Conservation (phyloP, 1,140 invertebrate genomes). For the Arion vulgaris region DNA sequence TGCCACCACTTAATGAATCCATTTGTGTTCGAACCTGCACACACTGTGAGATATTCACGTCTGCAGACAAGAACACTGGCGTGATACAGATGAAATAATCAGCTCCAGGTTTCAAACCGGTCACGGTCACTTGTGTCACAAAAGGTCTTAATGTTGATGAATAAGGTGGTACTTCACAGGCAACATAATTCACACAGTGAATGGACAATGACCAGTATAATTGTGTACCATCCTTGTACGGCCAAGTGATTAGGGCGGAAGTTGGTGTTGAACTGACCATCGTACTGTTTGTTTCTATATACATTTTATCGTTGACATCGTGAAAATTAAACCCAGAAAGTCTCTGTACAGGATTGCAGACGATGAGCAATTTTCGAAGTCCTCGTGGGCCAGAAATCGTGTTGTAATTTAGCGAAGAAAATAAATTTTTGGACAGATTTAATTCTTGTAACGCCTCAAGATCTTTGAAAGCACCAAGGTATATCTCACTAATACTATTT, state of each 20-base stretch:
- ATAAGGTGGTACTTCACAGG: conserved; percentile 23
- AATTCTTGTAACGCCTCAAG: conserved; percentile 1
- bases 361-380: conserved; percentile 17
- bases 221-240: conserved; percentile 45
- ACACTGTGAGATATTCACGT: conserved; percentile 48
- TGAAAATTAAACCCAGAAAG: conserved; percentile 44
- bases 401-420: background rate
- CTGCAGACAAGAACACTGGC: conserved; percentile 43
- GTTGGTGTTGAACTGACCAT: background rate
- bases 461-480: conserved; percentile 1
- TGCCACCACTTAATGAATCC: background rate
- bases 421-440: conserved; percentile 20
- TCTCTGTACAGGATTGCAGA: conserved; percentile 43
- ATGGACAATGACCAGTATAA: conserved; percentile 48
- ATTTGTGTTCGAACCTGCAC: conserved; percentile 36
- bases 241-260: conserved; percentile 45
- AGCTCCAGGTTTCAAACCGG: conserved; percentile 25
- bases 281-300: conserved; percentile 46
- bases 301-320: conserved; percentile 20
- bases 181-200: conserved; percentile 31
- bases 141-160: conserved; percentile 42
- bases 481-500: conserved; percentile 44
- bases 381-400: background rate
- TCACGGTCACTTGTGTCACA: conserved; percentile 20
- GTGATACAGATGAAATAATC: conserved; percentile 50